A percentile compares a stretch with the other conserved stretches of the same genome.
phyloP scores from a whole-genome alignment of 2,113 vertebrate genomes.

The Sclerurus mexicanus region DNA sequence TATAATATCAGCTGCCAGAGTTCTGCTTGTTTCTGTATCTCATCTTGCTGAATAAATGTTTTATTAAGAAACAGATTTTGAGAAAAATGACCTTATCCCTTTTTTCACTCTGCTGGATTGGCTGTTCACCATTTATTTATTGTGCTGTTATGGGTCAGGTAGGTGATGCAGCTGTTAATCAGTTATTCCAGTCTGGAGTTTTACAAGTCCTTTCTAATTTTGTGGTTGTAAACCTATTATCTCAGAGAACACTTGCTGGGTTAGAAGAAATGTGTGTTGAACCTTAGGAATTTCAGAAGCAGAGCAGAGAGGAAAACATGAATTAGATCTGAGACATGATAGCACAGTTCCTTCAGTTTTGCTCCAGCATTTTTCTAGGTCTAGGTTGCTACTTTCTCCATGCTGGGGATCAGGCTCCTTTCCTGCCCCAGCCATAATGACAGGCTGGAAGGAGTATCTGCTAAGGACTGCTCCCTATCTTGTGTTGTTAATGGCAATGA shows the following conservation, averaged over 20 bases:
- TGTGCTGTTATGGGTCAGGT: neutral
- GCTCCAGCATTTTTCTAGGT: neutral
- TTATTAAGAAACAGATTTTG: neutral
- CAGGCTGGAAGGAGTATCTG: neutral
- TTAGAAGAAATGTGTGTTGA: neutral
- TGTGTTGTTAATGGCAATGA: neutral
- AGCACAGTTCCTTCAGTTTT: neutral
- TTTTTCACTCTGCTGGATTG: neutral
- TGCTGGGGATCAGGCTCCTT: neutral
- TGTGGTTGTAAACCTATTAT: neutral
- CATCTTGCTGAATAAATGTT: neutral
- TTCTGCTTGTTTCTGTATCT: neutral
- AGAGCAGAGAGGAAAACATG: neutral
- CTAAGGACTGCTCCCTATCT: neutral
- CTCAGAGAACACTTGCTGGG: neutral
- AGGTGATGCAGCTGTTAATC: neutral
- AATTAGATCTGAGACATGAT: neutral
- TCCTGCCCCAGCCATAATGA: neutral
- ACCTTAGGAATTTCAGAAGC: neutral
- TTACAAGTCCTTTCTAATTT: neutral
- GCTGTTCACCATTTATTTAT: neutral
- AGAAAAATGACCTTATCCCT: neutral
- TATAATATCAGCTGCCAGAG: neutral
- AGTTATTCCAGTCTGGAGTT: neutral
- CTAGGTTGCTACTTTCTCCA: neutral